These are phyloP conservation scores for Spisula solida DNA, from an alignment of 2,888 invertebrate species.

Conservation along the genomic window DNA sequence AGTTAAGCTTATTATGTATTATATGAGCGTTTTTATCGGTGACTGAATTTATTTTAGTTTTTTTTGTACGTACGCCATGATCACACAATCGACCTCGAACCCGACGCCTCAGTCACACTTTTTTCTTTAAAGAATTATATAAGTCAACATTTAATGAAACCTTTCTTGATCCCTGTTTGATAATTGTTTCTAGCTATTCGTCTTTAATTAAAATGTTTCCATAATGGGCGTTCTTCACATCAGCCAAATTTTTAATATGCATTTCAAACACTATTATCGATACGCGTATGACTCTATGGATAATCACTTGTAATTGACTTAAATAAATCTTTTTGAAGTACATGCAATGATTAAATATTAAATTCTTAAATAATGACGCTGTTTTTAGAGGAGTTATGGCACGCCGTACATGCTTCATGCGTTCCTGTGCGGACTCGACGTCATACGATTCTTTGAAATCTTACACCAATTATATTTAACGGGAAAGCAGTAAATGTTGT, in stretches of 20 bases:
- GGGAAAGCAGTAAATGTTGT: neutral
- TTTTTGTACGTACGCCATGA: neutral
- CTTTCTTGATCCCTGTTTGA: neutral
- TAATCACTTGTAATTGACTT: conserved; percentile 10
- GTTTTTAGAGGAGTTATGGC: neutral
- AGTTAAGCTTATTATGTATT: neutral
- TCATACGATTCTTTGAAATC: neutral
- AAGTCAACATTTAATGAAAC: conserved; percentile 3
- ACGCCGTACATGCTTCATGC: neutral
- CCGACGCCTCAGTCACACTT: conserved; percentile 4
- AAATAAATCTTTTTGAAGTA: conserved; percentile 4
- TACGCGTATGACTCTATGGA: neutral
- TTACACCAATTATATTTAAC: neutral
- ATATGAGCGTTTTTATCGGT: neutral
- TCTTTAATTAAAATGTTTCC: neutral
- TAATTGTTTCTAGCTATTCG: neutral
- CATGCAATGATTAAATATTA: neutral
- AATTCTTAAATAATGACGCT: neutral
- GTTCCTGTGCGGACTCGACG: neutral
- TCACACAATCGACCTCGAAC: neutral
- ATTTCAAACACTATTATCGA: conserved; percentile 9
- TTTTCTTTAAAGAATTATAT: neutral
- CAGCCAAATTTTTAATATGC: neutral
- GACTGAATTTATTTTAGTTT: neutral
- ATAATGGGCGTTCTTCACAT: neutral